These are phyloP conservation scores for Phalacrocorax brasilianus DNA, from an alignment of 2,113 vertebrate genomes.

Conservation along the genomic window DNA sequence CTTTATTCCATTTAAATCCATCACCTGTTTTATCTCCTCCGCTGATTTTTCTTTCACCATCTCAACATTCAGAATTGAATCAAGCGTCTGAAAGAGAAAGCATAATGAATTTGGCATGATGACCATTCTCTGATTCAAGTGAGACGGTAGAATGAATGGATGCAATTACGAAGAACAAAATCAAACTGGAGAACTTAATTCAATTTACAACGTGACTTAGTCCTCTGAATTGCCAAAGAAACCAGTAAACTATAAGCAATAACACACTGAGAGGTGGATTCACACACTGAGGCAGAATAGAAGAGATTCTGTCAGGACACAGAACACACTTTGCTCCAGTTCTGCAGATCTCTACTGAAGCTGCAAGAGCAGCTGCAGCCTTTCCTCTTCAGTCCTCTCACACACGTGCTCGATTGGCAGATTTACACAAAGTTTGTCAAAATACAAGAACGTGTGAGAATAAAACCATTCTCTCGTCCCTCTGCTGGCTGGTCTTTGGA, in stretches of 20 bases:
- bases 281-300: background rate
- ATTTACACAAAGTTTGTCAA: background rate
- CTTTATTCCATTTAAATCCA: background rate
- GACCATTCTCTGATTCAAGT: background rate
- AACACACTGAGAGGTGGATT: background rate
- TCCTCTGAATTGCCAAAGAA: background rate
- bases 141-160: background rate
- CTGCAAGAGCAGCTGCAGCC: background rate
- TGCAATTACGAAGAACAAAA: background rate
- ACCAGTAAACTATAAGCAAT: background rate
- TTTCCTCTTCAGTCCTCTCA: background rate
- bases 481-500: background rate
- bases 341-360: background rate
- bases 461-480: background rate
- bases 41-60: constrained; percentile 87
- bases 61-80: constrained; percentile 89
- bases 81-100: constrained; percentile 80
- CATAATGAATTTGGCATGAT: background rate
- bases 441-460: background rate
- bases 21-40: constrained; percentile 89
- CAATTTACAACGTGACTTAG: background rate
- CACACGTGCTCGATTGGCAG: background rate
- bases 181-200: background rate
- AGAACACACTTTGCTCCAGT: background rate
- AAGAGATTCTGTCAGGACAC: background rate